A percentile compares a stretch with the other conserved stretches of the same genome.
These are phyloP conservation scores for Seriola dumerili DNA, from an alignment of 2,113 vertebrate species.

Conservation along the genomic window DNA sequence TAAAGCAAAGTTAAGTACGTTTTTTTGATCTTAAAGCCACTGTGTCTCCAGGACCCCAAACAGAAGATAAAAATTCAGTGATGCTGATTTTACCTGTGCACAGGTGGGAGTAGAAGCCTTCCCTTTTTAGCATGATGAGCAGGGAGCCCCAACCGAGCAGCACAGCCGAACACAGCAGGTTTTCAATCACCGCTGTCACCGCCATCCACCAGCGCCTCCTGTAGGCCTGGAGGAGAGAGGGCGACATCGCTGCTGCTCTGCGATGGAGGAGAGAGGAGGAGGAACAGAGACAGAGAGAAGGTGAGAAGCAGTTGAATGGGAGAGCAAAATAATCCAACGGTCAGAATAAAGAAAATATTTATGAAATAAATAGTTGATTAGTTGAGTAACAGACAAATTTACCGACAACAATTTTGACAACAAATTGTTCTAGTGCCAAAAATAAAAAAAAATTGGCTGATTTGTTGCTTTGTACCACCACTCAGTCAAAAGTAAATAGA, in stretches of 20 bases:
- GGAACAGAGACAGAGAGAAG: neutral
- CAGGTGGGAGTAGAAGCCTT: slow-evolving; percentile 92
- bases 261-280: neutral
- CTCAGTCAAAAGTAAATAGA: no score
- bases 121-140: slow-evolving; percentile 91
- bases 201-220: slow-evolving; percentile 94
- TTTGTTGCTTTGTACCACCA: no score
- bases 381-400: no score
- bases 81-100: slow-evolving; percentile 79
- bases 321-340: no score
- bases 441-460: no score
- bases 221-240: slow-evolving; percentile 87
- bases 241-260: slow-evolving; percentile 83
- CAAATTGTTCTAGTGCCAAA: no score
- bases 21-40: neutral
- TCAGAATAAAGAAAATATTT: neutral
- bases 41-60: neutral
- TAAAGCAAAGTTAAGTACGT: neutral
- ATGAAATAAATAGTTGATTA: neutral
- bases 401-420: no score
- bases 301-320: neutral
- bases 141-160: slow-evolving; percentile 93
- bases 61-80: neutral
- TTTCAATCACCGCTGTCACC: slow-evolving; percentile 88
- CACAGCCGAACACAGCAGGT: slow-evolving; percentile 92